Evolutionary conservation across 2,888 invertebrate genomes (phyloP).

Genomic region (Meloe dianella): DNA sequence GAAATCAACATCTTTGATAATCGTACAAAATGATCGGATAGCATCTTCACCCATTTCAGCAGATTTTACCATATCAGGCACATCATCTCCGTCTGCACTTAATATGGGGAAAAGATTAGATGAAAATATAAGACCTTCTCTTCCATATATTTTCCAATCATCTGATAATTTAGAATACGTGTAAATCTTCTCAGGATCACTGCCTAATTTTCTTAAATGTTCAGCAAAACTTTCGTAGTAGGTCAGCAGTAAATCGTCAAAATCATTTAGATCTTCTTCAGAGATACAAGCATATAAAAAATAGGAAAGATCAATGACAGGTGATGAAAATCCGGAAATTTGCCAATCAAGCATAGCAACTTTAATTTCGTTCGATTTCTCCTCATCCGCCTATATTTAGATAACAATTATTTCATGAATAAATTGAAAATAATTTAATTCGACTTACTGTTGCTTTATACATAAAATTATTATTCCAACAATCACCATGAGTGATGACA

Average conservation of each 20-base stretch:
- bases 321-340: conserved; percentile 1
- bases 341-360: conserved; percentile 22
- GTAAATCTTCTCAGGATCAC: conserved; percentile 5
- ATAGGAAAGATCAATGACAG: conserved; percentile 9
- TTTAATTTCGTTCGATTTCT: background rate
- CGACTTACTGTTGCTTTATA: background rate
- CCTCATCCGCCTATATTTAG: too few species aligned
- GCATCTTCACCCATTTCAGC: background rate
- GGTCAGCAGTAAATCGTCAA: conserved; percentile 9
- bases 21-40: too few species aligned
- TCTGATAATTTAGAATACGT: background rate
- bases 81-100: background rate
- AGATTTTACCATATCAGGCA: background rate
- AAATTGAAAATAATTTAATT: background rate
- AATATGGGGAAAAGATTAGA: background rate
- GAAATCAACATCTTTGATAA: background rate
- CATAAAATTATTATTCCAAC: conserved; percentile 28
- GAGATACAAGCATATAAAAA: conserved; percentile 15
- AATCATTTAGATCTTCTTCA: conserved; percentile 12
- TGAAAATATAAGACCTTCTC: background rate
- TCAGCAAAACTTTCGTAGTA: conserved; percentile 16
- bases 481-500: conserved; percentile 26
- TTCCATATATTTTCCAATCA: conserved; percentile 11
- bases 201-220: conserved; percentile 8
- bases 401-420: too few species aligned